Base-by-base conservation (phyloP, 2,888 invertebrate genomes). In the Cheilosia grossa region DNA sequence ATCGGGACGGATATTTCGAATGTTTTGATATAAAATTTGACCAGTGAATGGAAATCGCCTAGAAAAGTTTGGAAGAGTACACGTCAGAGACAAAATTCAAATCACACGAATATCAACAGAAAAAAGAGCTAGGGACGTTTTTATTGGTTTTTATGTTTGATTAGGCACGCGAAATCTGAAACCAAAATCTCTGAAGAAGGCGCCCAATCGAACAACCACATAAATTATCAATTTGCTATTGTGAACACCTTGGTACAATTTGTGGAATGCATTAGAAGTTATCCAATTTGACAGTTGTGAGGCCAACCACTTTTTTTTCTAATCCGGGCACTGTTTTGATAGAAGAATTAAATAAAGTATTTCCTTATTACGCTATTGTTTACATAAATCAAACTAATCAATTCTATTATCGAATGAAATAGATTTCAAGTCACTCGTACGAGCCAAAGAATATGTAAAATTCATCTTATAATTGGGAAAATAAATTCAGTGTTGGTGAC, bases 271-370 rank as follows among this genome's bases (percentile, higher is more conserved):
- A 61, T 61, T 30, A 13, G 13, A 58, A 49, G n/a, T 24, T 24
- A 24, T 56, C 63, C 64, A 54, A 44, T 54, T 44, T 82, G 78
- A 79, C 80, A 54, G 80, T 21, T 59, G 21, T 15, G 49, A 83
- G 64, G 64, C 58, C 64, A 80, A 83, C 83, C 83, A 83, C 83
- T 83, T 80, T 83, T 82, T 81, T 79, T 81, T 54, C 58, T 67
- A 79, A 56, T 66, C 74, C 80, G 80, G 58, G 58, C 44, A 64
- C 80, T 80, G 83, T 83, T 83, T 83, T 83, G 79, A 42, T 66
- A 17, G 75, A 30, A 37, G 58, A 56, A 27, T 47, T 53, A 37
- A 40, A 64, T 51, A 21, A 63, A 51, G 19, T 17, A 33, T 21
- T 21, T 44, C 10, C 67, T n/a, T 42, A 37, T 27, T 44, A 7